Evolutionary conservation across 1,140 invertebrate species (phyloP), one percentile per base, ranked within the genome.

Genomic region (Venturia canescens): DNA sequence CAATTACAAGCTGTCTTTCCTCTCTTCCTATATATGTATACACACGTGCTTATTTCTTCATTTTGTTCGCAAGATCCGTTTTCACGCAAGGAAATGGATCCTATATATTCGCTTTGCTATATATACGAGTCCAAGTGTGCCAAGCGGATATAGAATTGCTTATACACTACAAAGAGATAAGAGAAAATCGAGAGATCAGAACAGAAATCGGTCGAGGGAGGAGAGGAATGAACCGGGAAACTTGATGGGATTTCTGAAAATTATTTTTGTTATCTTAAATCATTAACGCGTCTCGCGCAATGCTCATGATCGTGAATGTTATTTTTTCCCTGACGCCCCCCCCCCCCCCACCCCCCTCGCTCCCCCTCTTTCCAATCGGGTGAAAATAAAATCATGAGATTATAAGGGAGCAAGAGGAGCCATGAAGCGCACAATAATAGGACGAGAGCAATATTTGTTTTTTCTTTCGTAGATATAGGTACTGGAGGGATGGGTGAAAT

Each of bases 241-340:
- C 4, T 1, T 26, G 9, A 18, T 63, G 16, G n/a, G 15, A 57
- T 63, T 16, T 48, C 7, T 44, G 11, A 9, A 11, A 44, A 44
- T 76, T n/a, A n/a, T 60, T 38, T 76, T 63, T 18, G 7, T 44
- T 18, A 29, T 76, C n/a, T 27, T 38, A 53, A 27, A 60, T 27
- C 74, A 53, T 63, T 63, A 76, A 78, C 26, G 57, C 3, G 7
- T 9, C 38, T 4, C 7, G 57, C 31, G 31, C n/a, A n/a, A 57
- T 66, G 23, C 71, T 82, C 27, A 66, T 74, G 69, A 78, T 78
- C 75, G 75, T 71, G 44, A 27, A 57, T 74, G 69, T 9, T 80
- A 50, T 38, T 82, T 77, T 71, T 69, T 34, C n/a, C 21, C n/a
- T n/a, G n/a, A n/a, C n/a, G 21, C 18, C 21, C 44, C 2, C 5